These are phyloP conservation scores for Phoebastria nigripes DNA, from an alignment of 2,797 vertebrate species.

Conservation along the genomic window DNA sequence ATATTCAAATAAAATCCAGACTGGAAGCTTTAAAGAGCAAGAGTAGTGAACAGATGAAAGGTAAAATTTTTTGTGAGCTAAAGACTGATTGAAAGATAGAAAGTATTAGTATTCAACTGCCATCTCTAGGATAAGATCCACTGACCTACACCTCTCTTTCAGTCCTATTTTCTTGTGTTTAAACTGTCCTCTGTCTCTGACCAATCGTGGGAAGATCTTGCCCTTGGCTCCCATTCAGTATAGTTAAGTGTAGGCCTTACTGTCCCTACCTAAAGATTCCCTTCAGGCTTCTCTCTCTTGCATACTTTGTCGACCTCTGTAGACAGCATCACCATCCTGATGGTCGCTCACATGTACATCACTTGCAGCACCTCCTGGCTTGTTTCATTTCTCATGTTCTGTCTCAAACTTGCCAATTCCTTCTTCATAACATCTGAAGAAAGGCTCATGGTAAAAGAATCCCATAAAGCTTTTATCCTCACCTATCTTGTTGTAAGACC, in stretches of 20 bases:
- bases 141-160: accelerated
- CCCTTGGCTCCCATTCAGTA: neutral
- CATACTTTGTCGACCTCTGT: neutral
- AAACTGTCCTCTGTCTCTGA: neutral
- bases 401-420: neutral
- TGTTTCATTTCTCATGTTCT: neutral
- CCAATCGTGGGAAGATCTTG: neutral
- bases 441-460: neutral
- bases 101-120: neutral
- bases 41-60: neutral
- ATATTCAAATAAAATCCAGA: neutral
- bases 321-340: neutral
- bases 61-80: neutral
- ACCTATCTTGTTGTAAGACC: neutral
- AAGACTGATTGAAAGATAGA: neutral
- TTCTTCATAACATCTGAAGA: neutral
- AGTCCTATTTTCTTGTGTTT: neutral
- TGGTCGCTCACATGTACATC: neutral
- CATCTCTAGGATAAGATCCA: neutral
- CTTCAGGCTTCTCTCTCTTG: neutral
- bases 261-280: neutral
- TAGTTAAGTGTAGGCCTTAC: neutral
- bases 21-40: neutral
- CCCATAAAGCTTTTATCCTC: neutral
- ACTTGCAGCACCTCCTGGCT: neutral